Evolutionary conservation across 1,140 invertebrate species (phyloP).

Genomic region (Lamellibrachia luymesi): DNA sequence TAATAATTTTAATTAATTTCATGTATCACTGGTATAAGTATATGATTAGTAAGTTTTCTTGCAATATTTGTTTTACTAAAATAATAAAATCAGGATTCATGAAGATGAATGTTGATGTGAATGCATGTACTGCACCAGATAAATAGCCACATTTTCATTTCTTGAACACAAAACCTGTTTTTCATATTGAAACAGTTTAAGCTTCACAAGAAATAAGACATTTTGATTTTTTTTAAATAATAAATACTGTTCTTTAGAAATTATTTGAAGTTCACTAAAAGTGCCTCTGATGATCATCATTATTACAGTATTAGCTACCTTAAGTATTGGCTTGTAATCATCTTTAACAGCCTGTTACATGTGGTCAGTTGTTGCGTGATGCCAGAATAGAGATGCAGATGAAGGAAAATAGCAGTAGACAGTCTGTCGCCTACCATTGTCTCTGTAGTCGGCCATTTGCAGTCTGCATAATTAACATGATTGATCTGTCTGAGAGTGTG

Average conservation of each 20-base stretch:
- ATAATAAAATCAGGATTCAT: no score
- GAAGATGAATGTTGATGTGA: no score
- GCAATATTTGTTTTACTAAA: no score
- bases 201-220: no score
- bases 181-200: no score
- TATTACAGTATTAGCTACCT: not conserved
- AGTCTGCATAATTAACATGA: not conserved
- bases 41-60: no score
- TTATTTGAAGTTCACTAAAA: not conserved
- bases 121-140: no score
- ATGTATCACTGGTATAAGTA: no score
- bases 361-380: not conserved
- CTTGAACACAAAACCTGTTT: no score
- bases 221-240: not conserved
- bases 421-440: not conserved
- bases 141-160: no score
- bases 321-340: not conserved
- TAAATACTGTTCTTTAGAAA: not conserved
- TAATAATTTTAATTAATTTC: no score
- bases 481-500: not conserved
- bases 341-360: not conserved
- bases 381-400: no score
- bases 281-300: not conserved
- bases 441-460: not conserved
- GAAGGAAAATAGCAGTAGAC: not conserved